phyloP scores from a whole-genome alignment of 2,113 vertebrate genomes.

The Hippoglossus stenolepis region DNA sequence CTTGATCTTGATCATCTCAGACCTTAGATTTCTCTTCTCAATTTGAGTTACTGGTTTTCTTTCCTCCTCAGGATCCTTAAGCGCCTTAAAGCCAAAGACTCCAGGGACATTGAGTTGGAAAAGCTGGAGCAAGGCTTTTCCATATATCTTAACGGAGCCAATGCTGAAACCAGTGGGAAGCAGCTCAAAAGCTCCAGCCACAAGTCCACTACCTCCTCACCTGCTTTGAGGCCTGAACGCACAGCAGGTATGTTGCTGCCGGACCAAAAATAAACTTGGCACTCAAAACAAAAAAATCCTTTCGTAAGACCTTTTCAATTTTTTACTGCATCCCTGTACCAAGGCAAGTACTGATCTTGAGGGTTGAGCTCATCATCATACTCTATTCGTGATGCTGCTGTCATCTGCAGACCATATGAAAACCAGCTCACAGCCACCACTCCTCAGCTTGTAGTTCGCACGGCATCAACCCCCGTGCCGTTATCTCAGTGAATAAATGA shows the following conservation, averaged over 20 bases:
- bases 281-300: constrained; percentile 18
- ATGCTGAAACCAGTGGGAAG: constrained; percentile 81
- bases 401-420: constrained; percentile 42
- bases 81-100: constrained; percentile 85
- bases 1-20: too few relatives aligned
- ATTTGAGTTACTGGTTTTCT: constrained; percentile 5
- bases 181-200: constrained; percentile 62
- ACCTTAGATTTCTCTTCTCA: too few relatives aligned
- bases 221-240: constrained; percentile 63
- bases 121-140: constrained; percentile 93
- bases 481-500: constrained; percentile 61
- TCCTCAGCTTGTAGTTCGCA: constrained; percentile 47
- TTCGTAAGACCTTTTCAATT: constrained; percentile 30
- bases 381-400: constrained; percentile 3
- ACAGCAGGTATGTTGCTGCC: constrained; percentile 81
- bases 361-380: background rate
- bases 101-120: constrained; percentile 86
- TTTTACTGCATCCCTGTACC: background rate
- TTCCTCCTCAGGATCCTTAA: constrained; percentile 83
- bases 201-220: constrained; percentile 40
- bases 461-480: constrained; percentile 36
- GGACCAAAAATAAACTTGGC: constrained; percentile 29
- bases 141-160: constrained; percentile 95
- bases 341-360: background rate
- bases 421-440: constrained; percentile 38